Evolutionary conservation across 2,113 vertebrate genomes (phyloP), one percentile per base, ranked within the genome.

Genomic region (Pungitius pungitius): DNA sequence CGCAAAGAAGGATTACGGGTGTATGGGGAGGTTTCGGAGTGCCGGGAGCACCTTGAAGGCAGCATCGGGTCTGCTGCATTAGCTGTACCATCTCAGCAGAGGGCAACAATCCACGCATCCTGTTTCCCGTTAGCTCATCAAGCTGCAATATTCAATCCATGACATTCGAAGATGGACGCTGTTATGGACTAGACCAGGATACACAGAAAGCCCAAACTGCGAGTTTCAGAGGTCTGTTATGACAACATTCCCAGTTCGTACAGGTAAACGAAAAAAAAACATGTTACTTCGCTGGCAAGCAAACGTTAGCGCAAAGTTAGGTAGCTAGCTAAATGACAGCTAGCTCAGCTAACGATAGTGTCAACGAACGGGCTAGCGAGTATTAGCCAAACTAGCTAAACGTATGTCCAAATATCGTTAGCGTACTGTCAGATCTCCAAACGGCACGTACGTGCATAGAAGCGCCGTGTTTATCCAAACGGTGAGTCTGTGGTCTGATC

Each of bases 151-250:
- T 51, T 66, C 77, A 68, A 89, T 47, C 70, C 55, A 75, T 88
- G 88, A 90, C 83, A 89, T 88, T 91, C 81, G 73, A 88, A 85
- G 86, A 91, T 89, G 90, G 88, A 89, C 85, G 82, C 87, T 87
- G 81, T 87, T 83, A 42, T 74, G 84, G 64, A 87, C 13, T 91
- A 90, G 81, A 77, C 14, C 63, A 24, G 77, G 66, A 82, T 59
- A 65, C 52, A 47, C 2, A 57, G 57, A 76, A 55, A 86, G 63
- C 77, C 66, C 39, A 47, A 39, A 79, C 80, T 56, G 67, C 71
- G 59, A 73, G 60, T 81, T 80, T 84, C 67, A 24, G 42, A 83
- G 52, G 27, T 68, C 42, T 90, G 86, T 86, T 87, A 89, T 91
- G 88, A 87, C 77, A 88, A 83, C 77, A 79, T 80, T 71, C 80